Conservation (phyloP, 64 coral and sea anemone genomes). For the Montipora capricornis region DNA sequence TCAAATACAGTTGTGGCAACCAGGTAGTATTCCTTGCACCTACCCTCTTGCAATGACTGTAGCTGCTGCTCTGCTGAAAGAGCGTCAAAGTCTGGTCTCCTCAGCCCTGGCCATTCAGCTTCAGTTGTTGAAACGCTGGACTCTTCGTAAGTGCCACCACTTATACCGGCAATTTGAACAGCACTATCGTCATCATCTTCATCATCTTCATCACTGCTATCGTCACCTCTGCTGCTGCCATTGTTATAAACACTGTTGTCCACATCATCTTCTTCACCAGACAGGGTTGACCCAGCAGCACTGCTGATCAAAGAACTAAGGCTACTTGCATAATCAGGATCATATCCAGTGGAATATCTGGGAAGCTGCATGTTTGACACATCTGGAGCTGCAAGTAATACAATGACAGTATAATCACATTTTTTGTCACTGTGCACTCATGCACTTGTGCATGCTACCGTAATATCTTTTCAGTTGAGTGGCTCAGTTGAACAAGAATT, state of each 20-base stretch:
- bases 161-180: background rate
- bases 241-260: background rate
- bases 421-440: no score
- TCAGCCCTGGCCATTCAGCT: background rate
- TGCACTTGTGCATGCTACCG: no score
- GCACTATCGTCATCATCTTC: background rate
- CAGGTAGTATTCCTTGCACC: background rate
- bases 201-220: background rate
- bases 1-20: background rate
- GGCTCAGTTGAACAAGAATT: no score
- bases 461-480: no score
- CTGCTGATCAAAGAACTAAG: background rate
- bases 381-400: constrained; percentile 7
- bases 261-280: background rate
- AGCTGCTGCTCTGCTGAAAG: background rate
- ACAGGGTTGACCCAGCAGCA: background rate
- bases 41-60: constrained; percentile 16
- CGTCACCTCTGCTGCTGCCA: background rate
- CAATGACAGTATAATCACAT: background rate
- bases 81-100: background rate
- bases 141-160: background rate
- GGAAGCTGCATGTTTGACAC: background rate
- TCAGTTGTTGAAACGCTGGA: background rate
- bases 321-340: constrained; percentile 10
- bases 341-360: background rate